Evolutionary conservation across 2,888 invertebrate species (phyloP).

Genomic region (Lottia gigantea): DNA sequence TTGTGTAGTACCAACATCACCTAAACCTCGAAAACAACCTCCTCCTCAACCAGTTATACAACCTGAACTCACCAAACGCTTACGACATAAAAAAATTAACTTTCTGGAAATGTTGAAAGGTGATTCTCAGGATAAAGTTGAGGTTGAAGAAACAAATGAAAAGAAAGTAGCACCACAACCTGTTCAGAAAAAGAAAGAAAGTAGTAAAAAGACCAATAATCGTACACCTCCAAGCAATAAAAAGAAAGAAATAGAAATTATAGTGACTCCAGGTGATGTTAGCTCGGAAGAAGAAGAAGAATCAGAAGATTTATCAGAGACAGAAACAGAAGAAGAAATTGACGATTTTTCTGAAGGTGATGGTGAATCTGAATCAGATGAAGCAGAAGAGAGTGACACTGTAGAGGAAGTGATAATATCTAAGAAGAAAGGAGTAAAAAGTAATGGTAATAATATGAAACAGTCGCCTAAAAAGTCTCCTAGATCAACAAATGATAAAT

Average conservation of each 20-base stretch:
- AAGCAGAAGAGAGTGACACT: conserved; percentile 18
- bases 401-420: no score
- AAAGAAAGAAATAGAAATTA: not conserved
- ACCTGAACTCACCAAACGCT: conserved; percentile 29
- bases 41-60: conserved; percentile 1
- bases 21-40: not conserved
- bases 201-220: not conserved
- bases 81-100: conserved; percentile 62
- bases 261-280: conserved; percentile 12
- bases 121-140: conserved; percentile 36
- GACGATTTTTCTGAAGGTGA: conserved; percentile 16
- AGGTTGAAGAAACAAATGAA: conserved; percentile 20
- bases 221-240: not conserved
- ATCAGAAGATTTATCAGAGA: conserved; percentile 22
- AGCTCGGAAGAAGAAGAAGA: conserved; percentile 25
- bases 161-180: not conserved
- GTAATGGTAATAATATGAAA: not conserved
- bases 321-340: conserved; percentile 25
- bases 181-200: conserved; percentile 6
- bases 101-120: conserved; percentile 60
- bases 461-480: conserved; percentile 20
- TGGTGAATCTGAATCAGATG: conserved; percentile 2
- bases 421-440: no score
- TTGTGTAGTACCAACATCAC: not conserved
- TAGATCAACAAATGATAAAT: conserved; percentile 21